Evolutionary conservation across 2,888 invertebrate species (phyloP).

Genomic region (Pemphredon lugubris): DNA sequence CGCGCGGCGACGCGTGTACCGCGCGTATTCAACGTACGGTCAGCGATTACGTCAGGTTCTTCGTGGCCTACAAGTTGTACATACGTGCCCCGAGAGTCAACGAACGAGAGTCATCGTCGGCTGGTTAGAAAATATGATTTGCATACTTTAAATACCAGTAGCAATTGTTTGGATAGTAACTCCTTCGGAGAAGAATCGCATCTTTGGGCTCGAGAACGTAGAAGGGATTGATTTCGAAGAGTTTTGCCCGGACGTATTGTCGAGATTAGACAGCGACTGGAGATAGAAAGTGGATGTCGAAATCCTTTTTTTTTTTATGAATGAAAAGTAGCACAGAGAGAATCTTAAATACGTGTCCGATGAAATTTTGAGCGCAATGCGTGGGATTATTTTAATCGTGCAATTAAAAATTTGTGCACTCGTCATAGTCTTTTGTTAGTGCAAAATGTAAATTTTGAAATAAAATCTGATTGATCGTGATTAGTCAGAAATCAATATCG

Average conservation of each 20-base stretch:
- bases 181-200: background rate
- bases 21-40: conserved; percentile 13
- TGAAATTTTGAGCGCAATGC: background rate
- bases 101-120: background rate
- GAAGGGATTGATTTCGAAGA: background rate
- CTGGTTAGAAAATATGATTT: no score
- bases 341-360: no score
- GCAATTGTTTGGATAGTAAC: background rate
- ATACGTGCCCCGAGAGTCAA: conserved; percentile 12
- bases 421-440: no score
- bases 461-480: no score
- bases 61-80: background rate
- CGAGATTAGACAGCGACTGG: background rate
- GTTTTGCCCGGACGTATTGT: background rate
- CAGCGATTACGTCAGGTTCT: conserved; percentile 56
- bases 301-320: background rate
- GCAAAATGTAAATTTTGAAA: no score
- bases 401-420: no score
- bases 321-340: conserved; percentile 13
- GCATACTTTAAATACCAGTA: background rate
- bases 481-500: no score
- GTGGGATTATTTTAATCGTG: no score
- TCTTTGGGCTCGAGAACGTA: background rate
- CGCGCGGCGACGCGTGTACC: conserved; percentile 32
- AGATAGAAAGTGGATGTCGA: conserved; percentile 5